Percentiles rank a stretch among this genome's conserved stretches.
These are phyloP conservation scores for Apamea monoglypha DNA, from an alignment of 2,888 invertebrate genomes.

Conservation along the genomic window DNA sequence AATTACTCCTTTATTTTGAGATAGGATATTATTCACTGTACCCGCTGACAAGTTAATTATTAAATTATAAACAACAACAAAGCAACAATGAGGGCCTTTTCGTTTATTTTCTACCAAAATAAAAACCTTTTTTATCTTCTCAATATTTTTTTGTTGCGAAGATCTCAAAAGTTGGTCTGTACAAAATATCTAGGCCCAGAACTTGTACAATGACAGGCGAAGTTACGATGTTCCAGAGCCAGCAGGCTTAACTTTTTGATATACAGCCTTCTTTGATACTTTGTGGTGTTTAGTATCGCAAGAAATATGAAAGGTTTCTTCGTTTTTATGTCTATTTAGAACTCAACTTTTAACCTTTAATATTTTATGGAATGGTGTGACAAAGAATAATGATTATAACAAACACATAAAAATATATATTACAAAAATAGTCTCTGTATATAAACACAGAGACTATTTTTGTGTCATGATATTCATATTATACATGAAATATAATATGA, in stretches of 20 bases:
- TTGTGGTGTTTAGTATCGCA: slow-evolving; percentile 46
- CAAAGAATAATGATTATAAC: too few relatives aligned
- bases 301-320: slow-evolving; percentile 45
- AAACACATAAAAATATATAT: too few relatives aligned
- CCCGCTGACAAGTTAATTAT: not conserved
- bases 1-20: not conserved
- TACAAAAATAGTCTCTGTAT: too few relatives aligned
- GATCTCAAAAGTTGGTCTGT: slow-evolving; percentile 33
- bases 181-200: slow-evolving; percentile 47
- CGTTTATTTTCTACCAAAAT: slow-evolving; percentile 1
- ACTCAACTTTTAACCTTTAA: slow-evolving; percentile 17
- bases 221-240: slow-evolving; percentile 52
- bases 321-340: slow-evolving; percentile 31
- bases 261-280: slow-evolving; percentile 57
- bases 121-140: slow-evolving; percentile 18
- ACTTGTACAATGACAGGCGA: slow-evolving; percentile 53
- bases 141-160: slow-evolving; percentile 23
- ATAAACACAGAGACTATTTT: not conserved
- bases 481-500: too few relatives aligned
- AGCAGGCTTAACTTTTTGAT: slow-evolving; percentile 60
- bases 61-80: not conserved
- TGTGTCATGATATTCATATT: not conserved
- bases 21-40: not conserved
- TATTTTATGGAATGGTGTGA: slow-evolving; percentile 2
- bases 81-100: not conserved